Base-by-base conservation (phyloP, 2,888 invertebrate genomes). In the Agriotes lineatus region DNA sequence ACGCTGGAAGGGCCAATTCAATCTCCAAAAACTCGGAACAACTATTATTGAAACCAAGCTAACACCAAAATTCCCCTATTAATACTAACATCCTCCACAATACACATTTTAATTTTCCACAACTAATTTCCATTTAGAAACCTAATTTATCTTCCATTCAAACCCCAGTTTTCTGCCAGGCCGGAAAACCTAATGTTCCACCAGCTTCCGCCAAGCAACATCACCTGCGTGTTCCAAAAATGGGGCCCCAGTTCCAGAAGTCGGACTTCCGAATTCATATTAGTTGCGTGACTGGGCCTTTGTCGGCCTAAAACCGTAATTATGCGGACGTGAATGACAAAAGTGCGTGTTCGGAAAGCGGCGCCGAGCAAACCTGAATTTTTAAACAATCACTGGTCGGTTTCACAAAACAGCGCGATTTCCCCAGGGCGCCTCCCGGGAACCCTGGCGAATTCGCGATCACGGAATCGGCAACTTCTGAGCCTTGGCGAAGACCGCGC, bases 271-370 rank as follows among this genome's bases (percentile, higher is more conserved):
- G n/a, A 48, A 42, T 42, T 14, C 1, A 4, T 2, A 3, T 14
- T 6, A 5, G 12, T 52, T 14, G 52, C 52, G 52, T 52, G 52
- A 52, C 52, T 33, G 0, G 18, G 12, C 1, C 25, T 50, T 19
- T 12, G 5, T 52, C 50, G 7, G 16, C 18, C 9, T 18, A 33
- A 52, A 52, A 52, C 2, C 14, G n/a, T 18, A 52, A 52, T 52
- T 52, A 33, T 33, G 18, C 52, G 33, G 14, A 10, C 12, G 12
- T 18, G 52, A 52, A n/a, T n/a, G 33, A 25, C 52, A 30, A 5
- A 18, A 30, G 52, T 52, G 52, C 52, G 52, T 52, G 52, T 52
- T 18, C 14, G n/a, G 14, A 33, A 19, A 52, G 16, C 22, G 9
- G 1, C 25, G 10, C n/a, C 10, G 7, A 52, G 25, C 52, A 33